Evolutionary conservation across 1,140 invertebrate genomes (phyloP).

Genomic region (Solenopsis fugax): DNA sequence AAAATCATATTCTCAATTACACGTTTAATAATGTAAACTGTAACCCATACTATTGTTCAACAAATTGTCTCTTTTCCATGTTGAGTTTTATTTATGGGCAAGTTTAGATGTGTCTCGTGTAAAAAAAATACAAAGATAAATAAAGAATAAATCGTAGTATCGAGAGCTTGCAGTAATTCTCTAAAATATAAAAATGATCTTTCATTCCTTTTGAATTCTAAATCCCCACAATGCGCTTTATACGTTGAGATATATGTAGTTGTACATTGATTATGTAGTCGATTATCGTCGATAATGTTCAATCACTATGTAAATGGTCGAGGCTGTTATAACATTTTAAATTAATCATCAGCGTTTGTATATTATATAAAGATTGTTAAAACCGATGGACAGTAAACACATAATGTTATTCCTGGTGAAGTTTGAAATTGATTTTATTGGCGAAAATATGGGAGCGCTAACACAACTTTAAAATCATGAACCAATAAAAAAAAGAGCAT

Average conservation of each 20-base stretch:
- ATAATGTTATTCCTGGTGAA: neutral
- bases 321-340: slow-evolving; percentile 20
- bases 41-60: neutral
- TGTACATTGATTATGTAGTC: neutral
- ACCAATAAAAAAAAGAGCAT: neutral
- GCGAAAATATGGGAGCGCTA: neutral
- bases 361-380: neutral
- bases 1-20: neutral
- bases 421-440: neutral
- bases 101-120: neutral
- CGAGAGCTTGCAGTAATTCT: neutral
- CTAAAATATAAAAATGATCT: neutral
- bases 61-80: neutral
- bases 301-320: slow-evolving; percentile 15
- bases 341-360: neutral
- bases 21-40: neutral
- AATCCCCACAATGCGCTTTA: neutral
- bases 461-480: neutral
- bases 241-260: neutral
- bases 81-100: neutral
- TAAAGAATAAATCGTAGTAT: neutral
- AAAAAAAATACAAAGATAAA: neutral
- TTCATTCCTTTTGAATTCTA: neutral
- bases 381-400: slow-evolving; percentile 7
- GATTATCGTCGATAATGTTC: neutral